phyloP scores from a whole-genome alignment of 2,797 vertebrate genomes.

The Pogonophryne albipinna region DNA sequence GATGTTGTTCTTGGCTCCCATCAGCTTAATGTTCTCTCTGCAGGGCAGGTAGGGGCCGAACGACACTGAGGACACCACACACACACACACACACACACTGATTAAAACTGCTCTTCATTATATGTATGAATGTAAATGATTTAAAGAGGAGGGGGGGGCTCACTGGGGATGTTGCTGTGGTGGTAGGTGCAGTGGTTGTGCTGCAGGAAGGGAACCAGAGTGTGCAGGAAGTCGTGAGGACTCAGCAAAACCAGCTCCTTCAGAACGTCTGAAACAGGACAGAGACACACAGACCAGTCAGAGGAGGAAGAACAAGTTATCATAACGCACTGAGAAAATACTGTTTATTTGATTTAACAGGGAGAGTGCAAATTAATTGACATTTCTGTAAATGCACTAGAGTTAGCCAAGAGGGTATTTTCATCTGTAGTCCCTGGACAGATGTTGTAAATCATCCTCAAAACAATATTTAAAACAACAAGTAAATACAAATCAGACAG shows the following conservation, averaged over 20 bases:
- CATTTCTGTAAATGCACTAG: too few relatives aligned
- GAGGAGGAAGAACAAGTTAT: neutral
- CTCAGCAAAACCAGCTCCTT: conserved; percentile 98
- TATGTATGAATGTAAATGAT: neutral
- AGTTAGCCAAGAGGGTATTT: too few relatives aligned
- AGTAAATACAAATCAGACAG: too few relatives aligned
- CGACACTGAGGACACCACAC: conserved; percentile 87
- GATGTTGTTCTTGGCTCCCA: conserved; percentile 99
- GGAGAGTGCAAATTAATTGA: too few relatives aligned
- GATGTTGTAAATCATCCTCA: too few relatives aligned
- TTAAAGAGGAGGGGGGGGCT: conserved; percentile 67
- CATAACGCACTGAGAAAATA: too few relatives aligned
- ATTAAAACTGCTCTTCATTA: neutral
- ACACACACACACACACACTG: too few relatives aligned
- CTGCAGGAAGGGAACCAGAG: conserved; percentile 97
- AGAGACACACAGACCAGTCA: neutral
- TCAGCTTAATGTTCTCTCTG: conserved; percentile 99
- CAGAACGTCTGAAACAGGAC: conserved; percentile 88
- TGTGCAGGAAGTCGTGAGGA: conserved; percentile 99
- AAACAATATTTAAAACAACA: too few relatives aligned
- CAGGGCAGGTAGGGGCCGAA: conserved; percentile 98
- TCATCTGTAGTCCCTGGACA: too few relatives aligned
- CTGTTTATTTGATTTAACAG: too few relatives aligned
- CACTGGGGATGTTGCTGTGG: conserved; percentile 99
- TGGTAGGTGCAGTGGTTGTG: conserved; percentile 99